Percentiles rank a stretch among this genome's conserved stretches.
These are phyloP conservation scores for Pipistrellus pipistrellus DNA, from an alignment of 2,797 vertebrate genomes.

Conservation along the genomic window DNA sequence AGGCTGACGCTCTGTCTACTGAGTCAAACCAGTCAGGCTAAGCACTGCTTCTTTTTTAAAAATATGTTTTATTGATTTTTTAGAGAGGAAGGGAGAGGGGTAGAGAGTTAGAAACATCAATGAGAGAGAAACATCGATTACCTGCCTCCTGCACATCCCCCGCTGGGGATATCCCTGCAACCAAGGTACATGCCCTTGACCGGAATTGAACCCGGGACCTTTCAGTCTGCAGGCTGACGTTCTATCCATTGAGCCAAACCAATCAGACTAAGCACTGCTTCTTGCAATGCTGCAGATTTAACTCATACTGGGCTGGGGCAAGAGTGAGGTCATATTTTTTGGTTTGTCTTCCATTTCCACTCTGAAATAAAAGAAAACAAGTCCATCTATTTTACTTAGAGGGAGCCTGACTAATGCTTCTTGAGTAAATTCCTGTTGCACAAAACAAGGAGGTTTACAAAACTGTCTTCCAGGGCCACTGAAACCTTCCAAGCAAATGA, in stretches of 20 bases:
- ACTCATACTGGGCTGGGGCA: not conserved
- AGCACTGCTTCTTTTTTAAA: not conserved
- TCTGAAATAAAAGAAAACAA: slow-evolving; percentile 60
- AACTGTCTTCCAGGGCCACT: slow-evolving; percentile 36
- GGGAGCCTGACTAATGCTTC: slow-evolving; percentile 69
- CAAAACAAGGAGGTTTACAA: slow-evolving; percentile 61
- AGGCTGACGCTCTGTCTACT: no score
- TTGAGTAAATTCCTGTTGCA: slow-evolving; percentile 61
- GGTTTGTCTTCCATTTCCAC: not conserved
- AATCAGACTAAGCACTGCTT: not conserved
- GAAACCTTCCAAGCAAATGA: slow-evolving; percentile 55
- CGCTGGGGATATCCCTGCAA: no score
- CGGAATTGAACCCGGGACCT: no score
- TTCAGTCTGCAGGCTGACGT: no score
- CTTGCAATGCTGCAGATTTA: not conserved
- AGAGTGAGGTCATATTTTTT: not conserved
- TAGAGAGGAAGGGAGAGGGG: no score
- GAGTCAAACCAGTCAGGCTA: not conserved
- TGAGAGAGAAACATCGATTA: no score
- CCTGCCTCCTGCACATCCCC: no score
- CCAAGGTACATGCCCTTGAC: no score
- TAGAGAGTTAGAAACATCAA: no score
- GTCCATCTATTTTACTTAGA: slow-evolving; percentile 15
- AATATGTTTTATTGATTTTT: no score
- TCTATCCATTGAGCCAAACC: no score